A percentile compares a stretch with the other conserved stretches of the same genome.
Conservation (phyloP, 2,113 vertebrate species). For the Chrysemys picta region DNA sequence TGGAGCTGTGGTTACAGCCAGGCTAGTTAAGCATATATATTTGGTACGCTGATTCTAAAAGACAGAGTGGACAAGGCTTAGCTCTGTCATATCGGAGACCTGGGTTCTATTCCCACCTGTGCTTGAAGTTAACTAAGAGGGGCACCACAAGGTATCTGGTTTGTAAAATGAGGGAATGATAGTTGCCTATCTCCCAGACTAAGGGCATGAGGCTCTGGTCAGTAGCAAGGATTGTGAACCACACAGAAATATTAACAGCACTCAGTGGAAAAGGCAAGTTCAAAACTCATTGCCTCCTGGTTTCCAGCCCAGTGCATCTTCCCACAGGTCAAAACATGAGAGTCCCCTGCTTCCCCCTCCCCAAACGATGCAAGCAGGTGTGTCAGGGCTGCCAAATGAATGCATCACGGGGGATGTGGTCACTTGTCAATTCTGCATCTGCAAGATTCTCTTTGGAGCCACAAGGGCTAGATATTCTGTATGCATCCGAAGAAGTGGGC, state of each 20-base stretch:
- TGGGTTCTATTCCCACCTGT: neutral
- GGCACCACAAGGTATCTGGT: neutral
- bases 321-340: neutral
- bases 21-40: neutral
- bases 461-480: neutral
- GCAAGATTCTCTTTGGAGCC: neutral
- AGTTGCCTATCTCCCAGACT: neutral
- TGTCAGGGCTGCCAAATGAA: neutral
- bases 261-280: neutral
- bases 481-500: too few relatives aligned
- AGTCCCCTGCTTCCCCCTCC: neutral
- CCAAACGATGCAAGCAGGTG: neutral
- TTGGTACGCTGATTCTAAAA: neutral
- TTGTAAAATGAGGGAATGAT: neutral
- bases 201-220: neutral
- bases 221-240: neutral
- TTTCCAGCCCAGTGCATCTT: neutral
- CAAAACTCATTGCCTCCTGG: neutral
- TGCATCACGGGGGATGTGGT: neutral
- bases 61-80: neutral
- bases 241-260: neutral
- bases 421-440: neutral
- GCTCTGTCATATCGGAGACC: neutral
- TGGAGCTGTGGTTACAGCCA: neutral
- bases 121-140: neutral